These are phyloP conservation scores for Acronicta alni DNA, from an alignment of 2,888 invertebrate species.

Conservation along the genomic window DNA sequence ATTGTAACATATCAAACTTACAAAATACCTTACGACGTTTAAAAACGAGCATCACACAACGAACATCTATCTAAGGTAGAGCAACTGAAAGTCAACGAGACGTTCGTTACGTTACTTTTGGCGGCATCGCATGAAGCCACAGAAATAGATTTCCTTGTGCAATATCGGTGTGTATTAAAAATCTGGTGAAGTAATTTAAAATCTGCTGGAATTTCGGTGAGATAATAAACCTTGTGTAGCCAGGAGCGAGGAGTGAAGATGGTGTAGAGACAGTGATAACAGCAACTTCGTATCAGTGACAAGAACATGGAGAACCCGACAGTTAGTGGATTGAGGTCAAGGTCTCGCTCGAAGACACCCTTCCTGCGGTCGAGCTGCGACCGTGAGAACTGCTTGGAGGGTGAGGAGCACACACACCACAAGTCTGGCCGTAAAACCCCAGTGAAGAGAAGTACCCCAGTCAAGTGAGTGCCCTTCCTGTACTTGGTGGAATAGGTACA, in stretches of 20 bases:
- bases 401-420: slow-evolving; percentile 85
- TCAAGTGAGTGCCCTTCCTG: slow-evolving; percentile 79
- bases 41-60: slow-evolving; percentile 23
- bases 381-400: slow-evolving; percentile 87
- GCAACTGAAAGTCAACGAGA: slow-evolving; percentile 62
- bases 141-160: slow-evolving; percentile 88
- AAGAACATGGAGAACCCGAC: slow-evolving; percentile 80
- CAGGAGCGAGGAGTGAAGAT: slow-evolving; percentile 61
- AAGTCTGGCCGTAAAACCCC: slow-evolving; percentile 87
- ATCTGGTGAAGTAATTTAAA: slow-evolving; percentile 66
- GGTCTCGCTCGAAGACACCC: slow-evolving; percentile 92
- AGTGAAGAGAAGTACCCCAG: slow-evolving; percentile 82
- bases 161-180: slow-evolving; percentile 68
- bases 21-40: slow-evolving; percentile 15
- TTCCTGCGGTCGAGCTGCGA: slow-evolving; percentile 90
- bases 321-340: slow-evolving; percentile 90
- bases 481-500: neutral
- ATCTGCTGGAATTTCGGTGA: slow-evolving; percentile 43
- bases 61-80: too few species aligned
- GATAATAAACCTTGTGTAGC: slow-evolving; percentile 56
- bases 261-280: slow-evolving; percentile 59
- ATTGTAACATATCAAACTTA: slow-evolving; percentile 20
- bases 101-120: slow-evolving; percentile 80
- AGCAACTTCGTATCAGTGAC: slow-evolving; percentile 43
- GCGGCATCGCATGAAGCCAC: slow-evolving; percentile 85